Evolutionary conservation across 2,797 vertebrate genomes (phyloP), one percentile per base, ranked within the genome.

Genomic region (Mastacembelus armatus): DNA sequence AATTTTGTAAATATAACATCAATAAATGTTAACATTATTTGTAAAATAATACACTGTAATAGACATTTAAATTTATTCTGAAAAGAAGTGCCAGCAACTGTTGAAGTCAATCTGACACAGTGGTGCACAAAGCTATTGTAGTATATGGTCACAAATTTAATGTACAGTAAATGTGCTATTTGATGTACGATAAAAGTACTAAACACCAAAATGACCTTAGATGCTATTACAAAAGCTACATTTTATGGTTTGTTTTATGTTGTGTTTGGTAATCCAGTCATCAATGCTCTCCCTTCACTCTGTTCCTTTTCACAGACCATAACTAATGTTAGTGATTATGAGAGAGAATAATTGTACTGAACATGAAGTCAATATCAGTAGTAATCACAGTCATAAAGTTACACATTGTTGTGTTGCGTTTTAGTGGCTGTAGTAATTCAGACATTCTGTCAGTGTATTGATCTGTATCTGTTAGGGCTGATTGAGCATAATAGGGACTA

Each of bases 301-400:
- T 16, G 18, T 3, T 68, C 18, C 60, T 51, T 58, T 68, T 59
- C 58, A 33, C 51, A 56, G 66, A 83, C 66, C 29, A 38, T 77
- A 81, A 78, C 62, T 63, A 47, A 86, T 76, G 40, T 65, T 64
- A 40, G 76, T 78, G 74, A 89, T 89, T 88, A 90, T 16, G 30
- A 67, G 57, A 65, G 71, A 71, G 65, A 85, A 77, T 78, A 73
- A 84, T 83, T 44, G 62, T 27, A 82, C 87, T 70, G 83, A 90
- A 55, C 50, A 9, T n/a, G 18, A 52, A 80, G 80, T 90, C 89
- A 55, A 91, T 90, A 84, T 54, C n/a, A 61, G 74, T 71, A 81
- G 80, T 88, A 83, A 90, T 87, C 83, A 79, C 85, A 82, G 84
- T 82, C 90, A 88, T 90, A 88, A 89, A 89, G 77, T 87, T 75